Percentiles rank a stretch among this genome's conserved stretches.
Conservation (phyloP, 1,140 invertebrate species). For the Papilio polyxenes region DNA sequence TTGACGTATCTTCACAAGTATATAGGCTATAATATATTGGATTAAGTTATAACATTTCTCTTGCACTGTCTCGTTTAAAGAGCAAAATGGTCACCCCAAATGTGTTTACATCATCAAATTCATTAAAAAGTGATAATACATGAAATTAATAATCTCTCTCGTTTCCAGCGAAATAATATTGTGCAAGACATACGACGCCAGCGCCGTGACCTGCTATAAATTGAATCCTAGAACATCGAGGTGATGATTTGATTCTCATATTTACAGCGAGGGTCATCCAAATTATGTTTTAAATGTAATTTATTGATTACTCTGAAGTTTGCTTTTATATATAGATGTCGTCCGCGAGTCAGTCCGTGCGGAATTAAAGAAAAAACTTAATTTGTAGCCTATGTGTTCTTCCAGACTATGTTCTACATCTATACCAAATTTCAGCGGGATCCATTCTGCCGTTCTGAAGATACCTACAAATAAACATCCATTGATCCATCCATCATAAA, state of each 20-base stretch:
- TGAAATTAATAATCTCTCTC: not conserved
- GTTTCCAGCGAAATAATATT: not conserved
- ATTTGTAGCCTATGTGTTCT: too few species aligned
- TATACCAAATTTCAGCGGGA: too few species aligned
- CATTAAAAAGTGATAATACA: not conserved
- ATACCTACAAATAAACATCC: too few species aligned
- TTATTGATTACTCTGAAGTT: not conserved
- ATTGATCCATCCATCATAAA: too few species aligned
- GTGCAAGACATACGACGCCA: constrained; percentile 36
- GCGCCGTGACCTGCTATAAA: constrained; percentile 16
- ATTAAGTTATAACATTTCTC: too few species aligned
- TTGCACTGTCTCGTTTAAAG: not conserved
- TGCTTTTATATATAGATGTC: too few species aligned
- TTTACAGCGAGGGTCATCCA: not conserved
- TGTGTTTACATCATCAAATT: not conserved
- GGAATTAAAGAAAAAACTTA: too few species aligned
- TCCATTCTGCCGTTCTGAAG: too few species aligned
- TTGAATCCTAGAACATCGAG: constrained; percentile 5
- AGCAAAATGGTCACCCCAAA: not conserved
- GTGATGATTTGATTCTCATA: not conserved
- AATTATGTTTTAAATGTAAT: not conserved
- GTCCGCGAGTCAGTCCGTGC: too few species aligned
- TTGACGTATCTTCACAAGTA: too few species aligned
- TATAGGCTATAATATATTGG: too few species aligned
- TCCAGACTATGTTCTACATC: too few species aligned